A percentile compares a stretch with the other conserved stretches of the same genome.
Evolutionary conservation across 30 jellyfish, hydroid and myxozoan species (phyloP).

Genomic region (Morbakka virulenta): DNA sequence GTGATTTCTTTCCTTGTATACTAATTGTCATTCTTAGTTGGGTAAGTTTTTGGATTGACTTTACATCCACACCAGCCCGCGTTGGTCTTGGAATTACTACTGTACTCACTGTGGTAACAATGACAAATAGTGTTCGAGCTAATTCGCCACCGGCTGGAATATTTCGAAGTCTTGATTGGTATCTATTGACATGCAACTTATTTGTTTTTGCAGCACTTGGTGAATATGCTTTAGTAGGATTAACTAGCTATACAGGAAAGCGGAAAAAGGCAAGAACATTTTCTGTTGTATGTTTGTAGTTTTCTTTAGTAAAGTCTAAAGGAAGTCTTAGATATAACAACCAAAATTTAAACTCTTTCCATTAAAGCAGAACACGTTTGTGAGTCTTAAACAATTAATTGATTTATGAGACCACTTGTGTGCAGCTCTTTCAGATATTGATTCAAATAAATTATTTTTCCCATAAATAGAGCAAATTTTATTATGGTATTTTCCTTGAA

Average conservation of each 20-base stretch:
- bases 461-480: no score
- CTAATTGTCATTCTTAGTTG: slow-evolving; percentile 76
- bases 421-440: slow-evolving; percentile 1
- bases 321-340: no score
- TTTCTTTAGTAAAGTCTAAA: no score
- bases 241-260: background rate
- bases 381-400: no score
- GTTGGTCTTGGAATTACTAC: slow-evolving; percentile 92
- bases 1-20: slow-evolving; percentile 89
- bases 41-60: slow-evolving; percentile 82
- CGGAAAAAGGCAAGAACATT: background rate
- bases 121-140: slow-evolving; percentile 67
- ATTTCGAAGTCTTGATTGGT: slow-evolving; percentile 72
- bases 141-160: slow-evolving; percentile 79
- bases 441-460: no score
- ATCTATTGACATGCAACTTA: slow-evolving; percentile 67
- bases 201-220: slow-evolving; percentile 88
- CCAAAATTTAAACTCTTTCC: no score
- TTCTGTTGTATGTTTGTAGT: no score
- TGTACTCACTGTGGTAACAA: slow-evolving; percentile 83
- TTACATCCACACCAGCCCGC: slow-evolving; percentile 84
- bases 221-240: slow-evolving; percentile 81
- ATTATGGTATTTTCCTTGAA: no score
- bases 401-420: no score
- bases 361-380: no score